Evolutionary conservation across 2,888 invertebrate genomes (phyloP).

Genomic region (Polydrusus cervinus): DNA sequence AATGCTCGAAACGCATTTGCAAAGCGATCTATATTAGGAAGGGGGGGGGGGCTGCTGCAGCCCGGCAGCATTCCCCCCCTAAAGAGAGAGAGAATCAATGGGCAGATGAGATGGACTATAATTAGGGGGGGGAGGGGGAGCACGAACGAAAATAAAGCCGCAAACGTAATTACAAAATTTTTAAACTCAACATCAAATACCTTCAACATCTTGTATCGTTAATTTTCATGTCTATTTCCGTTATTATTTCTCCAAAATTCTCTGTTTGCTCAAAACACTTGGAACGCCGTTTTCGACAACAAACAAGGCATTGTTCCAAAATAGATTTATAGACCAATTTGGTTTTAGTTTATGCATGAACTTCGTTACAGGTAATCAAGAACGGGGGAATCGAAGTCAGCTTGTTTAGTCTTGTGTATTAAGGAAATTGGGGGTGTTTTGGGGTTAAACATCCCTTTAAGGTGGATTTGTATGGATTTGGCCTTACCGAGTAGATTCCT

Average conservation of each 20-base stretch:
- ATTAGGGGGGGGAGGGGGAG: too few relatives aligned
- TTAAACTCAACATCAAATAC: too few relatives aligned
- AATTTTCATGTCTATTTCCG: background rate
- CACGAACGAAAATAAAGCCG: too few relatives aligned
- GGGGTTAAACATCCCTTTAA: constrained; percentile 25
- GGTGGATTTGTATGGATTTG: constrained; percentile 26
- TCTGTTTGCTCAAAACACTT: constrained; percentile 41
- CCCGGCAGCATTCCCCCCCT: too few relatives aligned
- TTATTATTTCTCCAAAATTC: constrained; percentile 13
- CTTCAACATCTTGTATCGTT: too few relatives aligned
- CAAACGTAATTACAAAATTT: too few relatives aligned
- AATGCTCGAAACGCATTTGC: too few relatives aligned
- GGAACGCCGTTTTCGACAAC: constrained; percentile 38
- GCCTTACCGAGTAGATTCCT: background rate
- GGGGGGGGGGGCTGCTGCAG: too few relatives aligned
- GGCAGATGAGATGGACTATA: too few relatives aligned
- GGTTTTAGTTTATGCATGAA: constrained; percentile 55
- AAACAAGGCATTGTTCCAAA: constrained; percentile 55
- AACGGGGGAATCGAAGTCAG: constrained; percentile 47
- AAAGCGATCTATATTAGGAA: too few relatives aligned
- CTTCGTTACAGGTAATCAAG: constrained; percentile 57
- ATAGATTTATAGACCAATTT: constrained; percentile 57
- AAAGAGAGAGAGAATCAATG: too few relatives aligned
- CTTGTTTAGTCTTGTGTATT: constrained; percentile 49
- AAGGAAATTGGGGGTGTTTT: constrained; percentile 46